Percentiles rank a stretch among this genome's conserved stretches.
These are phyloP conservation scores for Pempheris klunzingeri DNA, from an alignment of 2,797 vertebrate species.

Conservation along the genomic window DNA sequence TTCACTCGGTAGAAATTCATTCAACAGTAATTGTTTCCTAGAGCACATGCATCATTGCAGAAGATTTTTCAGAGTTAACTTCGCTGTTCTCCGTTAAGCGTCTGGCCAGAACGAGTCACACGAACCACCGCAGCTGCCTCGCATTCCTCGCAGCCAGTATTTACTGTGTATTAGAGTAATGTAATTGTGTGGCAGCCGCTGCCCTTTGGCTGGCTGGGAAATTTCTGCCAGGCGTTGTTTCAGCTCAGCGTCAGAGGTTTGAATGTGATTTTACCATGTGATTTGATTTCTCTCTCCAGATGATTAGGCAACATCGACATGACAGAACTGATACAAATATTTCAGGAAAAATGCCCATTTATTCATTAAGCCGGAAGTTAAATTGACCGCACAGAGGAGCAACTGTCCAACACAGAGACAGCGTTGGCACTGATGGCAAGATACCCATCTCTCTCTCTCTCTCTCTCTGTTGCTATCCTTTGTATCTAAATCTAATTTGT, in stretches of 20 bases:
- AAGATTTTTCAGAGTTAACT: slow-evolving; percentile 33
- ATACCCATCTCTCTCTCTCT: neutral
- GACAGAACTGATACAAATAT: neutral
- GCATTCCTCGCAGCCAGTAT: slow-evolving; percentile 23
- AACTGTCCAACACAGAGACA: neutral
- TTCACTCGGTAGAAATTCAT: neutral
- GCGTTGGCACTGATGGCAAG: neutral
- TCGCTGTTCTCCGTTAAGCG: slow-evolving; percentile 27
- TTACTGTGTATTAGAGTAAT: slow-evolving; percentile 42
- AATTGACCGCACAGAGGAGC: neutral
- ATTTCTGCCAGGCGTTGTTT: slow-evolving; percentile 26
- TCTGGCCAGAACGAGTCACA: slow-evolving; percentile 2
- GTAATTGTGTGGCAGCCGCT: slow-evolving; percentile 25
- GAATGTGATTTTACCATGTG: slow-evolving; percentile 43
- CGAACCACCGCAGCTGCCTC: slow-evolving; percentile 13
- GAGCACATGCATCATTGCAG: slow-evolving; percentile 10
- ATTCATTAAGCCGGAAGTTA: neutral
- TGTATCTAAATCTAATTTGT: neutral
- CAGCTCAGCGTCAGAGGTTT: slow-evolving; percentile 27
- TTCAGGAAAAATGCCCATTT: neutral
- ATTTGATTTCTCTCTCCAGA: slow-evolving; percentile 31
- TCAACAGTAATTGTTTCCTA: neutral
- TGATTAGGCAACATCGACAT: neutral
- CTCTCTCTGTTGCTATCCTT: neutral
- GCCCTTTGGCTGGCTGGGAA: slow-evolving; percentile 26